Evolutionary conservation across 2,797 vertebrate genomes (phyloP).

Genomic region (Premnoplex brunnescens): DNA sequence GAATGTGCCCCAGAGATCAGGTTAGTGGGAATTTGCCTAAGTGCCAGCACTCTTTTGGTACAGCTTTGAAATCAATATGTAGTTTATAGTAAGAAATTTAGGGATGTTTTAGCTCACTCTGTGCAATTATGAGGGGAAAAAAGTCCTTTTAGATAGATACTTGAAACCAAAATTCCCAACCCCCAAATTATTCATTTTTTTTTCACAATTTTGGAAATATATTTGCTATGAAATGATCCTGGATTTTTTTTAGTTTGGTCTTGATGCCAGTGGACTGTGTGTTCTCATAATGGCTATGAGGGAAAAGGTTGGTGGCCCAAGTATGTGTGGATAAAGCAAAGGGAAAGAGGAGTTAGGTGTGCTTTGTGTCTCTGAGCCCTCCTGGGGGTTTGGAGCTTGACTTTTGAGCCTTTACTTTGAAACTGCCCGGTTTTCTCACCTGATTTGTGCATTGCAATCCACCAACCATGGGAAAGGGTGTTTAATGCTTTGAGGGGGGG

Average conservation of each 20-base stretch:
- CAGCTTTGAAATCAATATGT: background rate
- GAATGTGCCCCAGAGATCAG: background rate
- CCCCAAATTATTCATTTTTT: background rate
- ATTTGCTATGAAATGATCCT: background rate
- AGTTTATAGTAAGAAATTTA: background rate
- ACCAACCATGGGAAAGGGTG: background rate
- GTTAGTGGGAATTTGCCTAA: background rate
- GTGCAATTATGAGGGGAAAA: background rate
- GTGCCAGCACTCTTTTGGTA: background rate
- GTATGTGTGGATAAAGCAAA: background rate
- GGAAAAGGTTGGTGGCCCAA: background rate
- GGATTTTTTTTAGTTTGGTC: background rate
- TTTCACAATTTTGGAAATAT: background rate
- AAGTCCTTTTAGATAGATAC: fast-evolving
- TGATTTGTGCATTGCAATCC: background rate
- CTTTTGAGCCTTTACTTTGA: background rate
- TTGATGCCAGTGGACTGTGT: background rate
- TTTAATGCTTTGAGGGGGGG: background rate
- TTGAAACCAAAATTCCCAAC: background rate
- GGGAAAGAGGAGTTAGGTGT: fast-evolving
- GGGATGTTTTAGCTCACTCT: background rate
- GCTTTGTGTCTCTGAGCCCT: background rate
- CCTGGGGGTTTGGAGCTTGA: background rate
- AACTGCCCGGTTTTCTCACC: background rate
- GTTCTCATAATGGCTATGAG: background rate